Base-by-base conservation (phyloP, 2,113 vertebrate genomes). In the Hippolais icterina region DNA sequence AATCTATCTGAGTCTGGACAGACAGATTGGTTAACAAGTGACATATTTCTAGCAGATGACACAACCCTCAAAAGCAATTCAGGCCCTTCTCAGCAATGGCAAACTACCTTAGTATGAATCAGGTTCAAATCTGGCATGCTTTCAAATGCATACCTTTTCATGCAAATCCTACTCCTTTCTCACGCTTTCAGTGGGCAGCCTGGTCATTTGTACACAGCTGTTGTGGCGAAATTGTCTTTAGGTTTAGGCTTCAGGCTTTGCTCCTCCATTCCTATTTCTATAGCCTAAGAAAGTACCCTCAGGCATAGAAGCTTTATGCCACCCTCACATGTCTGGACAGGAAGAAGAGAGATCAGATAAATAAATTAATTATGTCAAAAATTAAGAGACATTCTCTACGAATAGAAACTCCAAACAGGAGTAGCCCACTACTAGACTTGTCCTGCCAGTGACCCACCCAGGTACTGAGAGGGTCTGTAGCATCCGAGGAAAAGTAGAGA, bases 161-260 rank as follows among this genome's bases (percentile, higher is more conserved):
- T 69, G 50, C 25, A 90, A 94, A 90, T 90, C 94, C 94, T 94
- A 87, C 93, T 92, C 76, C 80, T 92, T 97, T 97, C 95, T 93
- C 91, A 96, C 6, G 12, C 89, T 89, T 66, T 39, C 80, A 81
- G 68, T 41, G 89, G 72, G 68, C 83, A 90, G 39, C 42, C 72
- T 77, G 79, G 83, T 83, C 90, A 94, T 93, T 88, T 54, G 59
- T 29, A 77, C 76, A 86, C 42, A 92, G 64, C 59, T 68, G 35
- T 59, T 69, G 89, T 66, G 89, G 71, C 0, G 37, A 93, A 96
- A 93, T 11, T 81, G 29, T 54, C 89, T 92, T 33, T 50, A 70
- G 86, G 42, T 80, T 83, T 77, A 66, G 68, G 35, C 60, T 87
- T 47, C 47, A 81, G 75, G 54, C 50, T 81, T 80, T 3, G 5